phyloP scores from a whole-genome alignment of 2,113 vertebrate species.

The Synchiropus splendidus region DNA sequence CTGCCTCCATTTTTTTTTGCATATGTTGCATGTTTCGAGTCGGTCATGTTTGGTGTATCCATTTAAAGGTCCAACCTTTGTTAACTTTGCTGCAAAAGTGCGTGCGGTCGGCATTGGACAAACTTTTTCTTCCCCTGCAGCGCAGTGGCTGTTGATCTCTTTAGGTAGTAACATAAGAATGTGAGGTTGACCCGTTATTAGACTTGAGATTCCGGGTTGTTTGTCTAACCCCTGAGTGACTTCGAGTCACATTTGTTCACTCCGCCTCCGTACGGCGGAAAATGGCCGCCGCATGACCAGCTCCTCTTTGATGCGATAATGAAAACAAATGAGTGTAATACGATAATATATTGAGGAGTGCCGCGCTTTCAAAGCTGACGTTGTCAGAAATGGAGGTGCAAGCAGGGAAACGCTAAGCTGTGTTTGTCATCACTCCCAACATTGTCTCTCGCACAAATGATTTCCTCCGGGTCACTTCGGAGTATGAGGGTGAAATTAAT shows the following conservation, averaged over 20 bases:
- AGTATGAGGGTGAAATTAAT: conserved; percentile 51
- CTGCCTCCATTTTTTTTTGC: too few relatives aligned
- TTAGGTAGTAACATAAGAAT: conserved; percentile 61
- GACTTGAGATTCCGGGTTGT: conserved; percentile 58
- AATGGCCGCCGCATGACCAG: conserved; percentile 61
- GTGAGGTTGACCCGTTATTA: conserved; percentile 64
- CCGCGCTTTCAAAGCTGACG: conserved; percentile 47
- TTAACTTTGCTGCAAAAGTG: too few relatives aligned
- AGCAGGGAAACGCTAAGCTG: conserved; percentile 55
- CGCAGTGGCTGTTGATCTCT: conserved; percentile 44
- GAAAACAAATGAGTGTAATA: conserved; percentile 68
- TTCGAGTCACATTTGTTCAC: conserved; percentile 64
- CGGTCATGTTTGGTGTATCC: too few relatives aligned
- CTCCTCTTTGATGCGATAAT: conserved; percentile 66
- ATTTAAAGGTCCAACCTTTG: too few relatives aligned
- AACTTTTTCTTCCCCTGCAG: conserved; percentile 29
- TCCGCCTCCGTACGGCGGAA: conserved; percentile 47
- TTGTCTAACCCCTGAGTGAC: conserved; percentile 61
- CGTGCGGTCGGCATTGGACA: too few relatives aligned
- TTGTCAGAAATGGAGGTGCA: conserved; percentile 50
- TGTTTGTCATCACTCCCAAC: conserved; percentile 63
- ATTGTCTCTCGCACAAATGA: conserved; percentile 56
- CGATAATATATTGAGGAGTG: conserved; percentile 57
- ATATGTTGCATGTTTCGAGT: too few relatives aligned
- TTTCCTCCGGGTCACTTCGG: conserved; percentile 55